Conservation (phyloP, 2,888 invertebrate species). For the Danaus chrysippus region DNA sequence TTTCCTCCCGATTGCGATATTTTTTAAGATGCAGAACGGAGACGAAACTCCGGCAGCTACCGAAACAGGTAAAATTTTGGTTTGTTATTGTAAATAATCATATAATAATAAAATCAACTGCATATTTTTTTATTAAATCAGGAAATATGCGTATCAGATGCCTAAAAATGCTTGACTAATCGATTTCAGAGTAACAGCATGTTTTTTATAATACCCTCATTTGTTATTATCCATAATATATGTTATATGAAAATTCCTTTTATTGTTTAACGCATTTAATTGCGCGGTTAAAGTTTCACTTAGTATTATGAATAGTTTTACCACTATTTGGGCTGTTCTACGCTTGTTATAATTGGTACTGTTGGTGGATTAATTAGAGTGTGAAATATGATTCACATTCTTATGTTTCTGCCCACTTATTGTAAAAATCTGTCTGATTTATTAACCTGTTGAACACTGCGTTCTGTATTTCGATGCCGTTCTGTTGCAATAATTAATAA, state of each 20-base stretch:
- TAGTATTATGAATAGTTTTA: constrained; percentile 65
- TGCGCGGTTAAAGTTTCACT: constrained; percentile 49
- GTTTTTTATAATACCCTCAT: constrained; percentile 61
- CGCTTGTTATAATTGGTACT: constrained; percentile 66
- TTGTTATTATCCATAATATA: constrained; percentile 32
- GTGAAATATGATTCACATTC: constrained; percentile 74
- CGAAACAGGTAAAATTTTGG: constrained; percentile 63
- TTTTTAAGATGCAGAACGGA: constrained; percentile 73
- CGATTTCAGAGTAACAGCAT: constrained; percentile 34
- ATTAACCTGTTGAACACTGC: constrained; percentile 38
- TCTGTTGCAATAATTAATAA: not conserved
- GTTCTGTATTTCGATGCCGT: constrained; percentile 25
- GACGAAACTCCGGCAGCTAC: constrained; percentile 60
- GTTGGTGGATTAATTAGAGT: constrained; percentile 75
- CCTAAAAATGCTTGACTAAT: constrained; percentile 27
- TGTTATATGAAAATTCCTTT: constrained; percentile 33
- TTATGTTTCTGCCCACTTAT: constrained; percentile 54
- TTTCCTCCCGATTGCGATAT: constrained; percentile 62
- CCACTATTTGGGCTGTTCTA: constrained; percentile 64
- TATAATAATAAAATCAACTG: constrained; percentile 56
- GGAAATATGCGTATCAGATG: constrained; percentile 36
- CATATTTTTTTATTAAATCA: constrained; percentile 50
- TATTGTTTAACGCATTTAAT: constrained; percentile 37
- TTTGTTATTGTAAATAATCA: constrained; percentile 59
- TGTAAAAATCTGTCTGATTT: constrained; percentile 60